Percentiles rank a stretch among this genome's conserved stretches.
Evolutionary conservation across 37 sponge, comb jelly and placozoan species (phyloP).

Genomic region (Crambe crambe): DNA sequence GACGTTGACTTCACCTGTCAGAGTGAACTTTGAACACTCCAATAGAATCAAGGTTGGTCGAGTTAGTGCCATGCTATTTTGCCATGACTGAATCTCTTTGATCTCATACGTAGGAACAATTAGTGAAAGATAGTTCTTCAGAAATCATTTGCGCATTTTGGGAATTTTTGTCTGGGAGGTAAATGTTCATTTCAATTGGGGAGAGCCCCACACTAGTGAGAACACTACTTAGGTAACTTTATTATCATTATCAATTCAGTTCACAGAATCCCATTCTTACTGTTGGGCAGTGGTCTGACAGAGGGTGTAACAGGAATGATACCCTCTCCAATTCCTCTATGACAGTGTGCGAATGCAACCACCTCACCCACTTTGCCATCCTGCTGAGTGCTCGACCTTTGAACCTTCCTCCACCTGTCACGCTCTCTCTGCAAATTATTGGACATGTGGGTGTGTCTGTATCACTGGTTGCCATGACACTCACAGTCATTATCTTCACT

Average conservation of each 20-base stretch:
- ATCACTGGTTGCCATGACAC: conserved; percentile 21
- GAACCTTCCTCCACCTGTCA: neutral
- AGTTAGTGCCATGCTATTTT: neutral
- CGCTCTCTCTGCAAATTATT: conserved; percentile 7
- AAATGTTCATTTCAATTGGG: too few relatives aligned
- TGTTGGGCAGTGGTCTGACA: neutral
- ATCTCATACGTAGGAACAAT: too few relatives aligned
- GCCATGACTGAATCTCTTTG: too few relatives aligned
- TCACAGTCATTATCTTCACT: neutral
- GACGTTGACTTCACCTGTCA: neutral
- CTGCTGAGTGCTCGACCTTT: conserved; percentile 36
- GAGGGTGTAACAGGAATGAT: neutral
- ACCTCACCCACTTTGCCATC: conserved; percentile 76
- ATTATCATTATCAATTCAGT: neutral
- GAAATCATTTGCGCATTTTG: neutral
- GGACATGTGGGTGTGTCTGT: conserved; percentile 18
- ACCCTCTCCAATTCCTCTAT: conserved; percentile 1
- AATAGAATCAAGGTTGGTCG: neutral
- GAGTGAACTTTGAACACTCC: neutral
- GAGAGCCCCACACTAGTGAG: too few relatives aligned
- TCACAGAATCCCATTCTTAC: neutral
- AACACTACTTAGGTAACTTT: neutral
- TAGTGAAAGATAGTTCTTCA: neutral
- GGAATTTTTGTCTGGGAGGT: neutral
- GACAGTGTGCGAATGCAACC: conserved; percentile 59